Evolutionary conservation across 1,140 invertebrate genomes (phyloP).

Genomic region (Anadara kagoshimensis): DNA sequence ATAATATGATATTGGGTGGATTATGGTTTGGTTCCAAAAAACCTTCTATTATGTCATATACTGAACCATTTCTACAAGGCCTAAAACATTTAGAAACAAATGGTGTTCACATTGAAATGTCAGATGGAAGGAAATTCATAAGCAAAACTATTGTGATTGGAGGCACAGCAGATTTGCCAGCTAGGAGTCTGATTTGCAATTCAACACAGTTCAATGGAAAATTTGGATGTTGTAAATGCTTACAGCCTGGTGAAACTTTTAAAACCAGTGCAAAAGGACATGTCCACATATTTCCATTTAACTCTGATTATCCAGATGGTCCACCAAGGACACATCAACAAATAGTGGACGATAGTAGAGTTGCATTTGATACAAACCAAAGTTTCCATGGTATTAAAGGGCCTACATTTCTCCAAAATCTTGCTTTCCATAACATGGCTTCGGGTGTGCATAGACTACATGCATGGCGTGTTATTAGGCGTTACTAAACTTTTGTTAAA

Average conservation of each 20-base stretch:
- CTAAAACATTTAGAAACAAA: neutral
- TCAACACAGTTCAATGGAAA: conserved; percentile 22
- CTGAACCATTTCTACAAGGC: conserved; percentile 15
- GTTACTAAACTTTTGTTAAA: conserved; percentile 4
- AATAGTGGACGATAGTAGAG: neutral
- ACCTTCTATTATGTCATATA: conserved; percentile 7
- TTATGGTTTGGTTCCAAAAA: conserved; percentile 21
- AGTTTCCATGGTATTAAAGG: conserved; percentile 25
- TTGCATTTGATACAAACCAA: neutral
- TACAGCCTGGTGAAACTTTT: neutral
- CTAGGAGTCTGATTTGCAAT: conserved; percentile 13
- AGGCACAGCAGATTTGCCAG: conserved; percentile 25
- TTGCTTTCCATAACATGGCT: neutral
- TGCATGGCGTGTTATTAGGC: conserved; percentile 20
- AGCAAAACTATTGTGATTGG: conserved; percentile 14
- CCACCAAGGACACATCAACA: neutral
- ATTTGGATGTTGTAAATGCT: conserved; percentile 16
- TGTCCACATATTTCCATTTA: too few relatives aligned
- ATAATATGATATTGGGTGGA: conserved; percentile 16
- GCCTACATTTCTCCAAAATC: conserved; percentile 15
- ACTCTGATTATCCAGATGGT: neutral
- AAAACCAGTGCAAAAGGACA: too few relatives aligned
- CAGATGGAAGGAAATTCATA: conserved; percentile 6
- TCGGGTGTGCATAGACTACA: conserved; percentile 10
- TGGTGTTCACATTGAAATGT: neutral